Evolutionary conservation across 1,140 invertebrate genomes (phyloP), one percentile per base, ranked within the genome.

Genomic region (Calosoma granatense): DNA sequence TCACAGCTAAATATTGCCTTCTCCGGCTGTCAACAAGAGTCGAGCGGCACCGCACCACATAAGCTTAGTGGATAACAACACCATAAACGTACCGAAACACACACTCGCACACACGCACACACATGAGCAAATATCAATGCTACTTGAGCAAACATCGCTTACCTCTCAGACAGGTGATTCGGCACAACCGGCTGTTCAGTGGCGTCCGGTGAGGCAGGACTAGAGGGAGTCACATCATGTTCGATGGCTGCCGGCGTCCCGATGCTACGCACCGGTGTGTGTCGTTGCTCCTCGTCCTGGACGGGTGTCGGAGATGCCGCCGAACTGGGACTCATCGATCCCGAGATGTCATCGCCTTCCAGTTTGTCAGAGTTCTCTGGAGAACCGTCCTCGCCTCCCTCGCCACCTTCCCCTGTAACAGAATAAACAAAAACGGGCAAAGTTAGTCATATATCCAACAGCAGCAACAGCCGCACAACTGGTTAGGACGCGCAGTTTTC

Each of bases 371-470:
- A 66, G 55, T 72, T 68, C 56, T 69, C 67, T 70, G 78, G 67
- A 70, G 71, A 64, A 70, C 77, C 67, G 63, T 78, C 78, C 61
- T 78, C 70, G 57, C 72, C 72, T 67, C 75, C 74, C 57, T 72
- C 72, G 59, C 77, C 78, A 65, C 78, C 78, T 75, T 79, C 78
- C 76, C 78, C 78, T 80, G 68, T 1, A 77, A 76, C 63, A 65
- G 62, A 59, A 56, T 22, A 61, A 62, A 9, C 57, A 56, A 61
- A 52, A 39, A 53, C 11, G 6, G 6, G 6, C 20, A 20, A 20
- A 53, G 6, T 36, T 36, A 36, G 26, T n/a, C 26, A 36, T 9
- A n/a, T n/a, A 36, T 36, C n/a, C 26, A 36, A 36, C 26, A 36
- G 6, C 26, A n/a, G 6, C n/a, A 6, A n/a, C 26, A 36, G 26